A percentile compares a stretch with the other conserved stretches of the same genome.
Conservation (phyloP, 2,888 invertebrate species). For the Enchytraeus crypticus region DNA sequence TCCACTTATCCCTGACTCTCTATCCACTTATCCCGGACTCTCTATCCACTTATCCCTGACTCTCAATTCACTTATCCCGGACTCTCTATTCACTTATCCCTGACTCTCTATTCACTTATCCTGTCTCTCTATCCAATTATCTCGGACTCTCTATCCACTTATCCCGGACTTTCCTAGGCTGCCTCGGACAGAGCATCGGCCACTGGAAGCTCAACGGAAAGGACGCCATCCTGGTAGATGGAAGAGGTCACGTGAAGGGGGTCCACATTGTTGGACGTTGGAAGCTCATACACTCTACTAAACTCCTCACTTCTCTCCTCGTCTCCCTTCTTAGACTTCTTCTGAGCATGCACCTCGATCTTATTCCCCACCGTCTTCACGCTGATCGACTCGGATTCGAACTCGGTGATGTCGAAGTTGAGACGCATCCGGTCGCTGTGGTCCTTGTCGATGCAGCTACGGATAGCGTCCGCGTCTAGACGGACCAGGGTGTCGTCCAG, state of each 20-base stretch:
- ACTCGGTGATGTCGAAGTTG: slow-evolving; percentile 24
- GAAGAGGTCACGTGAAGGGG: slow-evolving; percentile 22
- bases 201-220: slow-evolving; percentile 23
- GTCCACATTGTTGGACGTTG: slow-evolving; percentile 14
- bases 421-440: slow-evolving; percentile 13
- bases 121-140: too few relatives aligned
- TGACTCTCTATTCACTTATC: too few relatives aligned
- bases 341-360: slow-evolving; percentile 24
- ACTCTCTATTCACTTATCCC: too few relatives aligned
- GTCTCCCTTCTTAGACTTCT: slow-evolving; percentile 14
- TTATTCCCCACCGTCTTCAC: slow-evolving; percentile 25
- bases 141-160: too few relatives aligned
- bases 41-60: too few relatives aligned
- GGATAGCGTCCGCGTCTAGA: slow-evolving; percentile 7
- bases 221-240: slow-evolving; percentile 25
- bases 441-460: slow-evolving; percentile 9
- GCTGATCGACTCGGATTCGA: slow-evolving; percentile 17
- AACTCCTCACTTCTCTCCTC: slow-evolving; percentile 22
- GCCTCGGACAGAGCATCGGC: not conserved
- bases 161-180: too few relatives aligned
- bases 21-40: too few relatives aligned
- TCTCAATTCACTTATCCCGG: too few relatives aligned
- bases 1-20: too few relatives aligned
- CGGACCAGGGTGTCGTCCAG: not conserved
- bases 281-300: slow-evolving; percentile 24